Evolutionary conservation across 1,140 invertebrate species (phyloP).

Genomic region (Chelonus insularis): DNA sequence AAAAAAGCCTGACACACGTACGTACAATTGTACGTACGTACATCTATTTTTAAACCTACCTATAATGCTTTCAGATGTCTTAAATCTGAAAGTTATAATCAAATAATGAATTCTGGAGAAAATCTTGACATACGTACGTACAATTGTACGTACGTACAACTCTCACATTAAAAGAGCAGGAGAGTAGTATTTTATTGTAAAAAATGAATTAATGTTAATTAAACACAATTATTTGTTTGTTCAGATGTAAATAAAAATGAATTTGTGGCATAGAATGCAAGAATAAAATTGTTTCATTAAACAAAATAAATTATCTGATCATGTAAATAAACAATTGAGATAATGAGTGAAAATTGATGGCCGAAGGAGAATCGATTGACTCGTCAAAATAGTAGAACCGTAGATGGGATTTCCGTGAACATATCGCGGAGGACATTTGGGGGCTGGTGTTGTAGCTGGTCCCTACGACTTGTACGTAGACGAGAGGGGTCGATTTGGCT

Average conservation of each 20-base stretch:
- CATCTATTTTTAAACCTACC: too few species aligned
- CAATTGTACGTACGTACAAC: neutral
- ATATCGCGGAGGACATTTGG: conserved; percentile 15
- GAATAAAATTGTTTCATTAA: too few species aligned
- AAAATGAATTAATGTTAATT: too few species aligned
- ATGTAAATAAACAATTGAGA: neutral
- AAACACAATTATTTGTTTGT: too few species aligned
- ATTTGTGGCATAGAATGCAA: too few species aligned
- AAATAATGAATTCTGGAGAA: neutral
- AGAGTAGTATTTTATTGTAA: neutral
- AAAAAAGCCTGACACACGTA: too few species aligned
- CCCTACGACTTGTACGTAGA: neutral
- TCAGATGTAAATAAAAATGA: too few species aligned
- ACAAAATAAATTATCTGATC: too few species aligned
- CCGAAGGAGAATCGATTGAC: conserved; percentile 7
- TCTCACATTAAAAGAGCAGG: neutral
- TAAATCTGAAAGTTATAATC: too few species aligned
- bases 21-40: too few species aligned
- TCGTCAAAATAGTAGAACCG: conserved; percentile 8
- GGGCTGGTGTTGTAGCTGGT: conserved; percentile 2
- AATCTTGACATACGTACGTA: neutral
- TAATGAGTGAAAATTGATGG: neutral
- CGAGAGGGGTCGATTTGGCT: conserved; percentile 40
- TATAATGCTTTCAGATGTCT: too few species aligned
- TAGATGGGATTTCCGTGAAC: conserved; percentile 12